A percentile compares a stretch with the other conserved stretches of the same genome.
phyloP scores from a whole-genome alignment of 2,113 vertebrate species.

The Hydrochoerus hydrochaeris region DNA sequence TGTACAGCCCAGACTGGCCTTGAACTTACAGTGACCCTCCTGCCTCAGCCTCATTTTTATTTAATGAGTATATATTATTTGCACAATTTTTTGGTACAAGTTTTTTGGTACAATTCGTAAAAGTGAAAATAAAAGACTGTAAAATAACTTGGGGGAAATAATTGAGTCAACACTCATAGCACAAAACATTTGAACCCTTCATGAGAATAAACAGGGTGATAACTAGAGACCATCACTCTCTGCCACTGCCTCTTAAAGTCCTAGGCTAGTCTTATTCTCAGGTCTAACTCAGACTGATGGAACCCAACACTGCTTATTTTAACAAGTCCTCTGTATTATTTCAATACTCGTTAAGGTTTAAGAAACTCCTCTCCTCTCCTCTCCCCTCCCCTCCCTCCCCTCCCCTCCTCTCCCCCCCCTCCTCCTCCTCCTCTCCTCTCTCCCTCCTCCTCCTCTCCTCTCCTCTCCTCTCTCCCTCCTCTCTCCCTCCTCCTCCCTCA shows the following conservation, averaged over 20 bases:
- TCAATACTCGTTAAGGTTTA: neutral
- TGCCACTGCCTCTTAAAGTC: neutral
- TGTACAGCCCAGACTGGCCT: neutral
- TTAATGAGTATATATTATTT: neutral
- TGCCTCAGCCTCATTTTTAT: neutral
- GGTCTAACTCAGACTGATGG: neutral
- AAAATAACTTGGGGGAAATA: neutral
- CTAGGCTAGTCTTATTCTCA: neutral
- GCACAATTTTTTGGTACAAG: neutral
- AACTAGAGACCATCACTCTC: neutral
- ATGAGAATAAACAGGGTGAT: neutral
- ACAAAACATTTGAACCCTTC: neutral
- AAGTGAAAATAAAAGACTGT: conserved; percentile 14
- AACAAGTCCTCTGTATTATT: neutral
- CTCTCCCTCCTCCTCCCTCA: too few relatives aligned
- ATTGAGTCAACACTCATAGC: neutral
- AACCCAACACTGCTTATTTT: neutral
- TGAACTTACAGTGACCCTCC: neutral
- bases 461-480: too few relatives aligned
- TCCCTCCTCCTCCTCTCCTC: neutral
- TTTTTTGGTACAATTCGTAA: neutral
- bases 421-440: neutral
- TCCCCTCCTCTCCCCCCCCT: too few relatives aligned
- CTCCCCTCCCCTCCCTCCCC: neutral
- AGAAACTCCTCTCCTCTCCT: neutral